Percentiles rank a stretch among this genome's conserved stretches.
Conservation (phyloP, 2,797 vertebrate species). For the Typhlichthys eigenmanni region DNA sequence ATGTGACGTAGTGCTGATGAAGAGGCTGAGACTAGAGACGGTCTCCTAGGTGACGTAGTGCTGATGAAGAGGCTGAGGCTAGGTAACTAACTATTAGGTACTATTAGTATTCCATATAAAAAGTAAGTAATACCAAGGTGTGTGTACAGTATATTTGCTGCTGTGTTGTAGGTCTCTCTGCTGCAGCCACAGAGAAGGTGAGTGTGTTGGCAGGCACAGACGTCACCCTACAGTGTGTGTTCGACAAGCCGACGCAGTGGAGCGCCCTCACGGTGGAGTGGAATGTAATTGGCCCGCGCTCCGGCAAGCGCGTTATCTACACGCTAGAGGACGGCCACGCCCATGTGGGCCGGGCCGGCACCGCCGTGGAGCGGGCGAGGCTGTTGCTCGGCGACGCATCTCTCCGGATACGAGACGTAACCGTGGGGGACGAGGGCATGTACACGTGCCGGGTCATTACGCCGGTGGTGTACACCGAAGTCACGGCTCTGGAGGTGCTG, state of each 20-base stretch:
- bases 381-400: constrained; percentile 55
- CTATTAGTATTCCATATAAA: too few species aligned
- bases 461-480: constrained; percentile 48
- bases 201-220: constrained; percentile 26
- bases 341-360: constrained; percentile 21
- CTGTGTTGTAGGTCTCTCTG: constrained; percentile 19
- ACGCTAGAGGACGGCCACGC: constrained; percentile 42
- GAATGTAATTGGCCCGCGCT: constrained; percentile 35
- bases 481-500: constrained; percentile 54
- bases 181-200: constrained; percentile 3
- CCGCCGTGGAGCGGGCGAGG: constrained; percentile 28
- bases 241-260: constrained; percentile 18
- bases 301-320: constrained; percentile 43
- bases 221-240: constrained; percentile 44
- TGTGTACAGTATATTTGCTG: too few species aligned
- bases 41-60: too few species aligned
- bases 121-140: too few species aligned
- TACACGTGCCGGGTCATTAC: constrained; percentile 67
- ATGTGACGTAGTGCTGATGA: too few species aligned
- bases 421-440: constrained; percentile 55
- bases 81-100: too few species aligned
- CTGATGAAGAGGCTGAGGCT: too few species aligned
- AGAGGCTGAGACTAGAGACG: too few species aligned
- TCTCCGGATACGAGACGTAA: constrained; percentile 52
- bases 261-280: constrained; percentile 52